A percentile compares a stretch with the other conserved stretches of the same genome.
Conservation (phyloP, 2,797 vertebrate genomes). For the Nannoperca australis region DNA sequence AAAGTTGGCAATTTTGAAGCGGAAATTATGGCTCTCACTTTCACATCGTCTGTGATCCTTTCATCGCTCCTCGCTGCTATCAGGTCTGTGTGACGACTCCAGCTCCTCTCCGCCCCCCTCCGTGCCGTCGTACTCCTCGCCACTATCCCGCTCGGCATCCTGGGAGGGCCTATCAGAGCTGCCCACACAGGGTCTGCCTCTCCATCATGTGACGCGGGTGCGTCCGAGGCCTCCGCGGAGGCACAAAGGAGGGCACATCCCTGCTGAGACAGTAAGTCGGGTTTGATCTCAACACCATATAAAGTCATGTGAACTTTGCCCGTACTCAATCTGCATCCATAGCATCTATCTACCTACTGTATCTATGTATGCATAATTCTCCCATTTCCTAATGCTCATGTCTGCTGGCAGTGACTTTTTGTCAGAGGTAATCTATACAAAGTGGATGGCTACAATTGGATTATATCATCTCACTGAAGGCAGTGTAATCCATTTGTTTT, state of each 20-base stretch:
- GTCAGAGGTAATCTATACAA: conserved; percentile 59
- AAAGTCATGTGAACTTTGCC: neutral
- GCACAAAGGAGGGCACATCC: conserved; percentile 81
- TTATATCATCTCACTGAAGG: conserved; percentile 59
- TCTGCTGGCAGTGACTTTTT: conserved; percentile 43
- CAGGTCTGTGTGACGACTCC: conserved; percentile 80
- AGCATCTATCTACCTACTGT: neutral
- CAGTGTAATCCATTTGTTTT: conserved; percentile 64
- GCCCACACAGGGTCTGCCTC: conserved; percentile 90
- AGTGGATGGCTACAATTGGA: conserved; percentile 56
- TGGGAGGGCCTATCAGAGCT: conserved; percentile 89
- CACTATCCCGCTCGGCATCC: conserved; percentile 79
- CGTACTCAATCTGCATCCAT: neutral
- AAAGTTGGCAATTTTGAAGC: conserved; percentile 23
- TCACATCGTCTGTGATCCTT: conserved; percentile 22
- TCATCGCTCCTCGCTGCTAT: conserved; percentile 26
- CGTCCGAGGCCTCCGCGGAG: conserved; percentile 88
- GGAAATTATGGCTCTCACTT: conserved; percentile 27
- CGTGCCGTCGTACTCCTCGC: conserved; percentile 69
- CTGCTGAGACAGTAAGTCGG: conserved; percentile 68
- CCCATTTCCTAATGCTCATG: conserved; percentile 32
- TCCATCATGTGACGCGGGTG: conserved; percentile 88
- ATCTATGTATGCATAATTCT: conserved; percentile 39
- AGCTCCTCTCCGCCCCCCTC: conserved; percentile 75
- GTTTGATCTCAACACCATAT: neutral